Evolutionary conservation across 2,797 vertebrate genomes (phyloP).

Genomic region (Etheostoma nigrum): DNA sequence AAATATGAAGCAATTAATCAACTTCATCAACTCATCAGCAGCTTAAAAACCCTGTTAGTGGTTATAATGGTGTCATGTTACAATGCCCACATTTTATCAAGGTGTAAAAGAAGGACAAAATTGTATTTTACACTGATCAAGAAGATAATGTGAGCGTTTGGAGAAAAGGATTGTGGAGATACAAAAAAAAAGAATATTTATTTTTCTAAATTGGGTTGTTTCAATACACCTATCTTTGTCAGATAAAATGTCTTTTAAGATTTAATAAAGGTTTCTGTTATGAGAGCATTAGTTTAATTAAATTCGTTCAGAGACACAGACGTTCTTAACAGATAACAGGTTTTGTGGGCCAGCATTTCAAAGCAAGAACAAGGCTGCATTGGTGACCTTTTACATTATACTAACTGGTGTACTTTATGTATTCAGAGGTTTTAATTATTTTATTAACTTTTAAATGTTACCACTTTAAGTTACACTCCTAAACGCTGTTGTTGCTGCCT

Average conservation of each 20-base stretch:
- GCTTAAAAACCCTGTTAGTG: conserved; percentile 52
- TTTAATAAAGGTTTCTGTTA: not conserved
- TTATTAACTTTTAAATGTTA: not conserved
- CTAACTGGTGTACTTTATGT: not conserved
- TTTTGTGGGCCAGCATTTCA: not conserved
- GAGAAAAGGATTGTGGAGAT: not conserved
- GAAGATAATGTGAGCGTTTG: not conserved
- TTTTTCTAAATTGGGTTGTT: not conserved
- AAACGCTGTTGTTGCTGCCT: not conserved
- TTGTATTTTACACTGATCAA: not conserved
- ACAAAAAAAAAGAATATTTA: not conserved
- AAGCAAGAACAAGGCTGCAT: not conserved
- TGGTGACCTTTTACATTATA: not conserved
- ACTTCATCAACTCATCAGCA: conserved; percentile 66
- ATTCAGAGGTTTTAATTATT: not conserved
- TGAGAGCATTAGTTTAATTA: not conserved
- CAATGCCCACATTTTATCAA: conserved; percentile 24
- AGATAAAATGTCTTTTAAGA: conserved; percentile 1
- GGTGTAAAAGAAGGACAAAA: conserved; percentile 1
- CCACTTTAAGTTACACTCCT: not conserved
- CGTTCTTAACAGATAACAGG: not conserved
- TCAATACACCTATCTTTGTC: not conserved
- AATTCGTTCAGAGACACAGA: not conserved
- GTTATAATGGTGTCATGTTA: conserved; percentile 44
- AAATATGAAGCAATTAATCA: conserved; percentile 70